Base-by-base conservation (phyloP, 1,140 invertebrate genomes). In the Drosophila pectinifera region DNA sequence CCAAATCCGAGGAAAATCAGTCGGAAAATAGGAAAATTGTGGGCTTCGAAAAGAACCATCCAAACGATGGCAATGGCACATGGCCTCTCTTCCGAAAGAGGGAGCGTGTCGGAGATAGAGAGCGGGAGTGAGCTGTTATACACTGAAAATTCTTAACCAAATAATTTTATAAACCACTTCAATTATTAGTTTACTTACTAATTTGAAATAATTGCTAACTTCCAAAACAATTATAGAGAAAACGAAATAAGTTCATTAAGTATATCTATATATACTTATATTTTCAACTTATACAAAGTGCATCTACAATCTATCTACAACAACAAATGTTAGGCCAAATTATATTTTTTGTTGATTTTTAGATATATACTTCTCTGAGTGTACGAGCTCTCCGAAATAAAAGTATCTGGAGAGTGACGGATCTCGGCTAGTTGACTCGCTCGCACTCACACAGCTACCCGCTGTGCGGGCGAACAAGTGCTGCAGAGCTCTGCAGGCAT, bases 351-450 rank as follows among this genome's bases (percentile, higher is more conserved):
- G 1, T n/a, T 22, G n/a, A 2, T 4, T n/a, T 18, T 0, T 20
- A 13, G 8, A 5, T 14, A 13, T 8, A 11, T 10, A 11, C 8
- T 62, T 28, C 31, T 13, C n/a, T 34, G n/a, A 54, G 26, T 54
- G 67, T 34, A 53, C 49, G 6, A 34, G 57, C 73, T 63, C 36
- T 39, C 28, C 34, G 18, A 36, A 36, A 31, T 11, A 63, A 65
- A 81, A 82, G 74, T 78, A 73, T 82, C 73, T 73, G 61, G 73
- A 51, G 74, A 75, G 64, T 20, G 45, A 42, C 13, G 7, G 13
- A 34, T 14, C 18, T 59, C 5, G 39, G 20, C 24, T 43, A 48
- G 28, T 24, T 36, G 55, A 18, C 34, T 45, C 75, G 41, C 56
- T 81, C 61, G 34, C 53, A 55, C 79, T 6, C 51, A 58, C 18